A percentile compares a stretch with the other conserved stretches of the same genome.
phyloP scores from a whole-genome alignment of 2,113 vertebrate species.

The Casuarius casuarius region DNA sequence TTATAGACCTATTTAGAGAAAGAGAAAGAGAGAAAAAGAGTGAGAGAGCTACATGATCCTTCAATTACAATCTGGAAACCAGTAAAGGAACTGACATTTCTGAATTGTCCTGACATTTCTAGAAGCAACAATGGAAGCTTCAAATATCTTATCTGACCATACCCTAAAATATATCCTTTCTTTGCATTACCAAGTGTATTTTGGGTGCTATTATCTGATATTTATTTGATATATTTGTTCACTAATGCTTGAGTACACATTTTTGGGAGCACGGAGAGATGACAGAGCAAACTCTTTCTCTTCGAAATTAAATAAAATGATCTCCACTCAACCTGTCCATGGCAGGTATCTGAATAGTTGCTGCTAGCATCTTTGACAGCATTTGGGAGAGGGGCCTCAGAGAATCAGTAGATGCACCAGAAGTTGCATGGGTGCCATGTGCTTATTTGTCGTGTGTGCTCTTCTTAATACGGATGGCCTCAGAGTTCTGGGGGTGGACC shows the following conservation, averaged over 20 bases:
- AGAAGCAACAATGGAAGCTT: slow-evolving; percentile 30
- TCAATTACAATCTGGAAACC: slow-evolving; percentile 46
- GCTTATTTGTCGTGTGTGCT: not conserved
- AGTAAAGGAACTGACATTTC: slow-evolving; percentile 56
- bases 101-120: slow-evolving; percentile 56
- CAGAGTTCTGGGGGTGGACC: slow-evolving; percentile 14
- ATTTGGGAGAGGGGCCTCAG: not conserved
- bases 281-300: not conserved
- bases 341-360: not conserved
- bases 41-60: slow-evolving; percentile 53
- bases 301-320: not conserved
- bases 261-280: not conserved
- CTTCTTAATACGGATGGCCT: not conserved
- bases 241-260: not conserved
- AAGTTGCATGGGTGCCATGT: not conserved
- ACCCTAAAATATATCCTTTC: slow-evolving; percentile 16
- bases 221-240: slow-evolving; percentile 33
- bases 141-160: slow-evolving; percentile 39
- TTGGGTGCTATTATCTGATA: slow-evolving; percentile 41
- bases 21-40: slow-evolving; percentile 35
- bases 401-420: not conserved
- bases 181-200: not conserved
- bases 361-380: not conserved
- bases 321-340: not conserved
- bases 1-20: slow-evolving; percentile 59